phyloP scores from a whole-genome alignment of 2,113 vertebrate species.

The Mus musculus region GRCm39 chr7:97281501-97282000 shows the following conservation, averaged over 20 bases:
- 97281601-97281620: not conserved
- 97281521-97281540: not conserved
- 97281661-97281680: not conserved
- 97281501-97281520: not conserved
- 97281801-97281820: not conserved
- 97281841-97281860: not conserved
- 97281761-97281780: too few relatives aligned
- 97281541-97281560: not conserved
- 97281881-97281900: not conserved
- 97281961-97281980: not conserved
- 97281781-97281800: not conserved
- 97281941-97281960: not conserved
- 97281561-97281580: not conserved
- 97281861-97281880: not conserved
- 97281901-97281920: not conserved
- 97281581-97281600: not conserved
- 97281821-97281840: not conserved
- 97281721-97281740: conserved; percentile 34
- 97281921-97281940: not conserved
- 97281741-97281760: not conserved
- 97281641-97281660: not conserved
- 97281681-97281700: not conserved
- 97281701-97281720: not conserved
- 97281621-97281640: not conserved
- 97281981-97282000: not conserved